Evolutionary conservation across 2,113 vertebrate species (phyloP).

Genomic region (Oenanthe melanoleuca): DNA sequence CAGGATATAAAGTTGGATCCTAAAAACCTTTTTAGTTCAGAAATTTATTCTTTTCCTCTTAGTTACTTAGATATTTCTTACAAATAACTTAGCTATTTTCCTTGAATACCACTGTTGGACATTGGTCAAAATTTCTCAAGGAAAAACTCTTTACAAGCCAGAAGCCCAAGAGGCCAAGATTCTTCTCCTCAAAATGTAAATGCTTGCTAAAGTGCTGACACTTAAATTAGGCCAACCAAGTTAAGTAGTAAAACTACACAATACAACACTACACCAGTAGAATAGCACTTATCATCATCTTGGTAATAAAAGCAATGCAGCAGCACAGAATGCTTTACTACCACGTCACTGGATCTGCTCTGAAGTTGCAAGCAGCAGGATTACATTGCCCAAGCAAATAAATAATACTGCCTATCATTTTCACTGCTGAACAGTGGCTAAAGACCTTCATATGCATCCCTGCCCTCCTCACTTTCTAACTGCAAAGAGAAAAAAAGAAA

Average conservation of each 20-base stretch:
- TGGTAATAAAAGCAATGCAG: background rate
- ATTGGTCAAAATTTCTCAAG: background rate
- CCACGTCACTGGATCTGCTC: background rate
- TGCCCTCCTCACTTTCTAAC: background rate
- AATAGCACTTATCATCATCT: background rate
- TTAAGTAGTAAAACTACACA: background rate
- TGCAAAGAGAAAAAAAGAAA: background rate
- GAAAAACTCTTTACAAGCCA: slow-evolving; percentile 18
- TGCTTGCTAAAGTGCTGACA: background rate
- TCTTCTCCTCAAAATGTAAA: slow-evolving; percentile 15
- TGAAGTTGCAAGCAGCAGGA: background rate
- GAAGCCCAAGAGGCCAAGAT: background rate
- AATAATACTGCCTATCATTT: background rate
- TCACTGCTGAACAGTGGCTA: background rate
- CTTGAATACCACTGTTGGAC: slow-evolving; percentile 10
- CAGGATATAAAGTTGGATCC: background rate
- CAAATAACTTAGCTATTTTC: background rate
- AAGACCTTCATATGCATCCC: background rate
- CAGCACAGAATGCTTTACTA: background rate
- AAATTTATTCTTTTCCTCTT: background rate
- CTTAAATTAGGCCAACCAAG: background rate
- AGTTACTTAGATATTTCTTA: background rate
- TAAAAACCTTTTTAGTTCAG: background rate
- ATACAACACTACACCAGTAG: background rate
- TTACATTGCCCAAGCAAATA: background rate